phyloP scores from a whole-genome alignment of 2,113 vertebrate genomes.

The Condylura cristata region DNA sequence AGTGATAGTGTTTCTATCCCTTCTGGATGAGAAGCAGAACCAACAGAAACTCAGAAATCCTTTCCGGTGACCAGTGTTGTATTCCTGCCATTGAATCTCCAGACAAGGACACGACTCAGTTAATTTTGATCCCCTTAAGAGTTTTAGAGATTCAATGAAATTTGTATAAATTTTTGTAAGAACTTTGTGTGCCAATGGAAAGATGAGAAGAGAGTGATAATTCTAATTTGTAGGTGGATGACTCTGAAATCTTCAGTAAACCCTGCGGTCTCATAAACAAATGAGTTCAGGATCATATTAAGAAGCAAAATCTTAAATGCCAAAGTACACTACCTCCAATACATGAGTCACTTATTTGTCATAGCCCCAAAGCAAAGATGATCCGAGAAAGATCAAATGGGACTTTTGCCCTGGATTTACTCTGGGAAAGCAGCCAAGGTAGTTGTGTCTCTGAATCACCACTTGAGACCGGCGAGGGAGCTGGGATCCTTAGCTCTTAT shows the following conservation, averaged over 20 bases:
- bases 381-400: slow-evolving; percentile 17
- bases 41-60: background rate
- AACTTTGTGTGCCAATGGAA: background rate
- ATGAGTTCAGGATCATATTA: background rate
- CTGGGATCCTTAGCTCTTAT: background rate
- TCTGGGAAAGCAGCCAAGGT: background rate
- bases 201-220: background rate
- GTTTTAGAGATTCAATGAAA: background rate
- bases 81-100: background rate
- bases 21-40: background rate
- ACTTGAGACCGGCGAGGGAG: background rate
- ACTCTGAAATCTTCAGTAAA: background rate
- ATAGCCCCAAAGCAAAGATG: background rate
- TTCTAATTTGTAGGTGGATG: background rate
- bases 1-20: background rate
- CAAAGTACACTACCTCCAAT: background rate
- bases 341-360: slow-evolving; percentile 40
- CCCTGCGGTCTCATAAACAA: background rate
- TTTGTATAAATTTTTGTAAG: background rate
- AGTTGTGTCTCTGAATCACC: background rate
- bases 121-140: background rate
- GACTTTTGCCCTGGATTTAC: background rate
- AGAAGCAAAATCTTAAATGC: slow-evolving; percentile 31
- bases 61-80: background rate
- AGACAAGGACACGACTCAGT: background rate